A percentile compares a stretch with the other conserved stretches of the same genome.
phyloP scores from a whole-genome alignment of 2,797 vertebrate species.

The Protosalanx chinensis region DNA sequence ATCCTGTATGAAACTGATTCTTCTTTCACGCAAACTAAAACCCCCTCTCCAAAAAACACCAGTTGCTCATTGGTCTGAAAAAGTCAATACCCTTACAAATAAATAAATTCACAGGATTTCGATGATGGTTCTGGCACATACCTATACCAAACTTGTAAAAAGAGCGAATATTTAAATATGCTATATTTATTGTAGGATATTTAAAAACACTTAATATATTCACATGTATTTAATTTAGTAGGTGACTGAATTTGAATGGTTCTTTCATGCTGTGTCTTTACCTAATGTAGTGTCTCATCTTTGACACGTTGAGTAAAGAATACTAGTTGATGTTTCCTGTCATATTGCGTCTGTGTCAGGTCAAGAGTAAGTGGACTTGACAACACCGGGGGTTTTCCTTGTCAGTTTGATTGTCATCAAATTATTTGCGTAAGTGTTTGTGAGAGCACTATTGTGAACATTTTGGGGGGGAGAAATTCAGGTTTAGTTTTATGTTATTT shows the following conservation, averaged over 20 bases:
- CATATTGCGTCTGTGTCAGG: neutral
- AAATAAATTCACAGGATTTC: too few species aligned
- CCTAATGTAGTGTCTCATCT: slow-evolving; percentile 36
- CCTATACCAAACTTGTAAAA: neutral
- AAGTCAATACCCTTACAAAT: too few species aligned
- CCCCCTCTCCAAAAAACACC: too few species aligned
- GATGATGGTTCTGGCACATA: neutral
- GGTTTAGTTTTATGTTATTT: too few species aligned
- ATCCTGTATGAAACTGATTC: too few species aligned
- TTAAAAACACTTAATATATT: too few species aligned
- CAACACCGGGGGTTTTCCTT: neutral
- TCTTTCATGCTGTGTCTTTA: neutral
- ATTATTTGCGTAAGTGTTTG: neutral
- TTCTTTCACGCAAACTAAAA: too few species aligned
- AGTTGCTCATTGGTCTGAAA: too few species aligned
- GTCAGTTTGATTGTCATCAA: neutral
- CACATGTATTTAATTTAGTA: too few species aligned
- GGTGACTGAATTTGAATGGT: neutral
- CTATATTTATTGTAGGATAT: too few species aligned
- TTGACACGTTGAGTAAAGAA: slow-evolving; percentile 29
- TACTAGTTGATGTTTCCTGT: slow-evolving; percentile 26
- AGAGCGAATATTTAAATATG: too few species aligned
- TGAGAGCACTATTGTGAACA: too few species aligned
- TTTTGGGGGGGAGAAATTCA: neutral
- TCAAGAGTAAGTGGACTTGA: neutral